Evolutionary conservation across 2,888 invertebrate genomes (phyloP).

Genomic region (Dermolepida albohirtum): DNA sequence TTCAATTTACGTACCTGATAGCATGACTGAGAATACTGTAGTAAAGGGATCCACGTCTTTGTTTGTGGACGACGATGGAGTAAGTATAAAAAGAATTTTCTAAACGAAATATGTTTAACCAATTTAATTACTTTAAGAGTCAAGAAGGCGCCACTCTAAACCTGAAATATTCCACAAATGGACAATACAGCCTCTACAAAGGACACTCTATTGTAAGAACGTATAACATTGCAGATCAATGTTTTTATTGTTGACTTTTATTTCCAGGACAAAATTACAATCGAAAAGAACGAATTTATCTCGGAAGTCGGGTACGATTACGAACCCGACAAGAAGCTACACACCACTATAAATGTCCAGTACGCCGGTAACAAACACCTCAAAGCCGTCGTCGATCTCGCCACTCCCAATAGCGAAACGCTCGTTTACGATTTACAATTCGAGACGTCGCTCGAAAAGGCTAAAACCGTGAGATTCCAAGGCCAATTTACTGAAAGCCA

Average conservation of each 20-base stretch:
- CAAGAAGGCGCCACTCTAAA: neutral
- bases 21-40: slow-evolving; percentile 49
- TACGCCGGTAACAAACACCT: slow-evolving; percentile 62
- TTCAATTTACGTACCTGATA: slow-evolving; percentile 54
- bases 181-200: slow-evolving; percentile 74
- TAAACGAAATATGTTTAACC: neutral
- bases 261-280: slow-evolving; percentile 58
- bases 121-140: neutral
- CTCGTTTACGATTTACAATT: slow-evolving; percentile 64
- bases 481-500: slow-evolving; percentile 60
- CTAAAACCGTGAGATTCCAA: slow-evolving; percentile 67
- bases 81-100: slow-evolving; percentile 35
- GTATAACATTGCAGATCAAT: no score
- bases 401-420: slow-evolving; percentile 60
- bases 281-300: slow-evolving; percentile 62
- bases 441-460: slow-evolving; percentile 66
- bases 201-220: slow-evolving; percentile 68
- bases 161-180: slow-evolving; percentile 71
- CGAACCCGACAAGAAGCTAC: slow-evolving; percentile 50
- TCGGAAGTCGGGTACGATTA: slow-evolving; percentile 61
- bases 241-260: no score
- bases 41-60: slow-evolving; percentile 51
- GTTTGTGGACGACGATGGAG: slow-evolving; percentile 54
- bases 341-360: slow-evolving; percentile 54
- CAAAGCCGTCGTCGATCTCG: slow-evolving; percentile 60